Evolutionary conservation across 1,140 invertebrate genomes (phyloP), one percentile per base, ranked within the genome.

Genomic region (Drosophila saltans): DNA sequence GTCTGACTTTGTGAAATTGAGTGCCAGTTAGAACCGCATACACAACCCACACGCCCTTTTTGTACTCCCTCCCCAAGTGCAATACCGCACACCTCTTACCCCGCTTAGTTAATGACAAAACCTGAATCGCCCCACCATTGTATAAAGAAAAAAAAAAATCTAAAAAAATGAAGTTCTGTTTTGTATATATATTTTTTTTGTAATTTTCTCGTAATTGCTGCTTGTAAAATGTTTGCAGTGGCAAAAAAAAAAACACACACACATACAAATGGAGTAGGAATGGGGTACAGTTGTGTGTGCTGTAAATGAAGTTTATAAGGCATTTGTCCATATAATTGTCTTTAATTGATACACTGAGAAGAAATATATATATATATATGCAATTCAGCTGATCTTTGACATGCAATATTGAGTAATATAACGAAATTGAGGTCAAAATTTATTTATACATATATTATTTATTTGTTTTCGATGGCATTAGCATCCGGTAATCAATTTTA

Each of bases 21-120:
- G 52, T 75, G 62, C 48, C 61, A 55, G 66, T 57, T 74, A 83
- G 73, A 84, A 77, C 72, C 24, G 16, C 11, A 65, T 10, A 57
- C 40, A 67, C 41, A 33, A 40, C 45, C 21, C 21, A 26, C 21
- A 26, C 24, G 45, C 45, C 45, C 45, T 52, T 52, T 48, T 21
- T 16, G 16, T 16, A n/a, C 21, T 21, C 2, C 16, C 1, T 16
- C 45, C 16, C 16, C 45, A 21, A 52, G 5, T 52, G 45, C 45
- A 52, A 21, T 16, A 48, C 16, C 45, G 21, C 28, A 30, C 33
- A 52, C 9, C 39, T 10, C 8, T 39, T 9, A 11, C 39, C 9
- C 39, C 39, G 1, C 8, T 40, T 57, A 28, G 21, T n/a, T 63
- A 72, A 68, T 68, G 61, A 72, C 48, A 77, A 36, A 72, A 72